A percentile compares a stretch with the other conserved stretches of the same genome.
Conservation (phyloP, 2,113 vertebrate species). For the Tautogolabrus adspersus region DNA sequence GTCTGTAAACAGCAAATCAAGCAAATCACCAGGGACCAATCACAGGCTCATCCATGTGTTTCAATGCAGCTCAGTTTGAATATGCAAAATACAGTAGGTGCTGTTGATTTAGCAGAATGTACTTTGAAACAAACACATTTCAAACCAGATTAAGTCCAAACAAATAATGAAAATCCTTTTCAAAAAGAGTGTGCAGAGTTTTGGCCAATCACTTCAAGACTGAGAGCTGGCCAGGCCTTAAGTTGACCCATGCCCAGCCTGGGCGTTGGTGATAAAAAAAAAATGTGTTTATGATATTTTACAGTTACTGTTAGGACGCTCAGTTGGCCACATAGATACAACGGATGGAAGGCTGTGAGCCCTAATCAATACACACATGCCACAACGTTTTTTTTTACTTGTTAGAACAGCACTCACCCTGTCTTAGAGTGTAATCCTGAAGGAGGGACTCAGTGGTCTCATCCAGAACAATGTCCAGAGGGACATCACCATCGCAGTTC, state of each 20-base stretch:
- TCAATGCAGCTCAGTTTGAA: neutral
- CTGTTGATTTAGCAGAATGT: neutral
- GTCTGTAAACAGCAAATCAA: too few species aligned
- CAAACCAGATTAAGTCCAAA: neutral
- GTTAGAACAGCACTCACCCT: constrained; percentile 78
- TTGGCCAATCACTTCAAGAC: neutral
- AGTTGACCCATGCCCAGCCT: neutral
- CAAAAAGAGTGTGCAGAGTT: neutral
- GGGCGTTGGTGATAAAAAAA: neutral
- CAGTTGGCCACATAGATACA: neutral
- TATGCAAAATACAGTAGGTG: neutral
- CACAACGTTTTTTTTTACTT: neutral
- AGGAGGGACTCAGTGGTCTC: constrained; percentile 92
- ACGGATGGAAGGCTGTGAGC: neutral
- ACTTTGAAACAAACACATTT: neutral
- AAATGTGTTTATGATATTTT: neutral
- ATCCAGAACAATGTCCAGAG: constrained; percentile 93
- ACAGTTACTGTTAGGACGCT: neutral
- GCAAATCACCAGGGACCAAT: neutral
- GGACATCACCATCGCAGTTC: constrained; percentile 95
- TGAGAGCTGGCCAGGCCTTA: neutral
- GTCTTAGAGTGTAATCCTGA: constrained; percentile 87
- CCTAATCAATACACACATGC: neutral
- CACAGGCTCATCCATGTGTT: neutral
- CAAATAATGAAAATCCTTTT: neutral